Evolutionary conservation across 2,888 invertebrate species (phyloP).

Genomic region (Synergus itoensis): DNA sequence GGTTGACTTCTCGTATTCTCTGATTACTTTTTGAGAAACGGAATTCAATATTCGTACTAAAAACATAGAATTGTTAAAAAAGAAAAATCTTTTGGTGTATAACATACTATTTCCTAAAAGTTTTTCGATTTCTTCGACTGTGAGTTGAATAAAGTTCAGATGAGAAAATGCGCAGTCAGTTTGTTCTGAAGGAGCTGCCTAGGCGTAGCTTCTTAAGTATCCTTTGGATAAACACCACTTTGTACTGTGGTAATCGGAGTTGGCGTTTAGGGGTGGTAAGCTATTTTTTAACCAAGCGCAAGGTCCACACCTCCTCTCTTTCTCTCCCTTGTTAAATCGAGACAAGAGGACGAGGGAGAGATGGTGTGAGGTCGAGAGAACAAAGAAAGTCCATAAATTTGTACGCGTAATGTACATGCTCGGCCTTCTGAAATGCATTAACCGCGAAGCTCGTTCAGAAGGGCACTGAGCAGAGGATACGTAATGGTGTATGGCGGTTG

Average conservation of each 20-base stretch:
- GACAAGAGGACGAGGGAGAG: neutral
- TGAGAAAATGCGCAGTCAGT: neutral
- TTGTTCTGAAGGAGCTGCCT: neutral
- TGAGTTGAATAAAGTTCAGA: neutral
- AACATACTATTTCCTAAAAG: no score
- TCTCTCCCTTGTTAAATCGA: neutral
- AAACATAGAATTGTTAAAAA: no score
- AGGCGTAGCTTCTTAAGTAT: neutral
- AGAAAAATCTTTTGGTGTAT: no score
- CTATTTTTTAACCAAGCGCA: conserved; percentile 1
- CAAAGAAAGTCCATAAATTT: conserved; percentile 62
- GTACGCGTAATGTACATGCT: conserved; percentile 49
- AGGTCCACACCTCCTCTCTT: neutral
- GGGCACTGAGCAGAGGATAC: conserved; percentile 14
- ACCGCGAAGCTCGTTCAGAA: conserved; percentile 45
- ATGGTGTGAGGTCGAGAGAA: conserved; percentile 48
- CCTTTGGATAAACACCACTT: conserved; percentile 31
- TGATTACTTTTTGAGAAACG: no score
- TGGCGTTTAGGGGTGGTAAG: neutral
- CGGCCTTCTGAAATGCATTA: conserved; percentile 56
- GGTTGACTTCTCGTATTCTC: no score
- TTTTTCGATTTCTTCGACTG: no score
- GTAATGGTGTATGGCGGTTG: conserved; percentile 42
- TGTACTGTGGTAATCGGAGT: conserved; percentile 5
- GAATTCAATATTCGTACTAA: no score